Evolutionary conservation across 2,113 vertebrate species (phyloP).

Genomic region (Poeciliopsis turrubarensis): DNA sequence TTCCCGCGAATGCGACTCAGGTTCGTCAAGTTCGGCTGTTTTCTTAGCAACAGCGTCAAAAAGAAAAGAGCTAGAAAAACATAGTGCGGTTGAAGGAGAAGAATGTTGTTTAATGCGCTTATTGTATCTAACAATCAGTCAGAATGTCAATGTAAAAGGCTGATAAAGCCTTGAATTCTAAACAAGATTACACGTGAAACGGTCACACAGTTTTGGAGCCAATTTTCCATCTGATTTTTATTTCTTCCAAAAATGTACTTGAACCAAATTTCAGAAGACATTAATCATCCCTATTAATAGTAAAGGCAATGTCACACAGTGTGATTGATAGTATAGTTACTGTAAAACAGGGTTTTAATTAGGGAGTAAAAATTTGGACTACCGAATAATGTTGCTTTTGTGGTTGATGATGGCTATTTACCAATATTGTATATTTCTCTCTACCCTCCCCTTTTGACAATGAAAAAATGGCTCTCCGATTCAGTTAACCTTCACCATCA

Average conservation of each 20-base stretch:
- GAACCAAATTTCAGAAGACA: background rate
- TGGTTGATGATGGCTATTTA: too few relatives aligned
- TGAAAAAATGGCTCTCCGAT: too few relatives aligned
- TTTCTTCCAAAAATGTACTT: background rate
- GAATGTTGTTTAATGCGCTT: constrained; percentile 4
- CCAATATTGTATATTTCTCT: too few relatives aligned
- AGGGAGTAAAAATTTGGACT: too few relatives aligned
- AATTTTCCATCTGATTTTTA: background rate
- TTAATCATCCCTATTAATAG: background rate
- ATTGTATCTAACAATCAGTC: background rate
- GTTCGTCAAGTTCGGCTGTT: constrained; percentile 15
- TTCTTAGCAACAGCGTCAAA: background rate
- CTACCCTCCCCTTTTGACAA: too few relatives aligned
- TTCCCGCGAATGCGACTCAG: constrained; percentile 17
- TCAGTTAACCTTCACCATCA: too few relatives aligned
- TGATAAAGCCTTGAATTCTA: background rate
- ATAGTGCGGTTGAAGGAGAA: constrained; percentile 19
- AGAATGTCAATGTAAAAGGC: background rate
- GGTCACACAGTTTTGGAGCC: background rate
- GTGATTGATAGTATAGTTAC: background rate
- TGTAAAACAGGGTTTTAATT: background rate
- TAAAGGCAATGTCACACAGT: background rate
- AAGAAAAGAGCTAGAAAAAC: background rate
- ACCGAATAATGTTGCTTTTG: too few relatives aligned
- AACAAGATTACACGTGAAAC: background rate